Conservation (phyloP, 2,888 invertebrate species). For the Chrysodeixis includens region DNA sequence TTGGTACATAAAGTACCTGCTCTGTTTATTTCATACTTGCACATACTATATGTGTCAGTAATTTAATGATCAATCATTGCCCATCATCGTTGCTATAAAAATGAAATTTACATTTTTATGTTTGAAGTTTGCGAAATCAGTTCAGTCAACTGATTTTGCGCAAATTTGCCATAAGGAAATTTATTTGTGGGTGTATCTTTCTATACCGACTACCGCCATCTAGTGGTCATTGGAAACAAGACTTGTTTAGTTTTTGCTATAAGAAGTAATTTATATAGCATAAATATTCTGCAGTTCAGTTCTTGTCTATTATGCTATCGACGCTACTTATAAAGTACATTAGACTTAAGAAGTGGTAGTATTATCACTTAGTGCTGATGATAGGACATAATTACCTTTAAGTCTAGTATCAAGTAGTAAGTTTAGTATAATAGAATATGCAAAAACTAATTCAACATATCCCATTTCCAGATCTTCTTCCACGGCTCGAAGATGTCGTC, state of each 20-base stretch:
- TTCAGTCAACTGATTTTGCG: slow-evolving; percentile 24
- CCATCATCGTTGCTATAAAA: slow-evolving; percentile 12
- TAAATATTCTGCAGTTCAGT: no score
- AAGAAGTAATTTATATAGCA: no score
- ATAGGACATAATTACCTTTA: no score
- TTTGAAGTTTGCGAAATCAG: slow-evolving; percentile 23
- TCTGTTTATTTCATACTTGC: slow-evolving; percentile 14
- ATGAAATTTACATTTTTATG: slow-evolving; percentile 23
- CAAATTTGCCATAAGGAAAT: slow-evolving; percentile 22
- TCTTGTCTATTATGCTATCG: no score
- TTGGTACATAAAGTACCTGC: slow-evolving; percentile 4
- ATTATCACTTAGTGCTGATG: no score
- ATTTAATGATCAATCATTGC: slow-evolving; percentile 11
- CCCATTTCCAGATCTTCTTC: slow-evolving; percentile 93
- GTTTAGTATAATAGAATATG: no score
- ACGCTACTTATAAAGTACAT: no score
- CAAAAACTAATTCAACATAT: neutral
- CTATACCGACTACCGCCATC: slow-evolving; percentile 22
- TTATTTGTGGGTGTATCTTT: neutral
- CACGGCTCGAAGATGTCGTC: slow-evolving; percentile 94
- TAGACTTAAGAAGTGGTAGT: no score
- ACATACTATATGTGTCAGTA: neutral
- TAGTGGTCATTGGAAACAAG: slow-evolving; percentile 6
- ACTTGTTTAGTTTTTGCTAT: neutral
- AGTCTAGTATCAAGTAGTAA: no score